A percentile compares a stretch with the other conserved stretches of the same genome.
Conservation (phyloP, 2,888 invertebrate species). For the Macroteleia sp. region DNA sequence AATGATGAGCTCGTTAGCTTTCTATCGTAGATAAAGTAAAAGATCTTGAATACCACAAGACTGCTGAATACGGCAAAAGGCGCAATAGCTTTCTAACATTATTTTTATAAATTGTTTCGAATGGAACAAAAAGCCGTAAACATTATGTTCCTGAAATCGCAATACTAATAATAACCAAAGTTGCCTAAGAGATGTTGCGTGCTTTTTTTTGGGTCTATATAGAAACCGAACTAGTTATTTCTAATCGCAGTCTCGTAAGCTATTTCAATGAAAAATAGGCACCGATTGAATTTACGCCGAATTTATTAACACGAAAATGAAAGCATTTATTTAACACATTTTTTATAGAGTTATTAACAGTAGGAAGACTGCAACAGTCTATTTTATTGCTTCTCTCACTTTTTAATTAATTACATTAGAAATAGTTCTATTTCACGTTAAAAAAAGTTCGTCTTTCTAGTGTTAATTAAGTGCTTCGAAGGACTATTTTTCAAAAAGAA, state of each 20-base stretch:
- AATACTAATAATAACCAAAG: constrained; percentile 27
- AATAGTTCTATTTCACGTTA: no score
- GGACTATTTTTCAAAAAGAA: no score
- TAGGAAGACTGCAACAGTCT: no score
- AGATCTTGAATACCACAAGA: constrained; percentile 17
- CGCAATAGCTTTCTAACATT: constrained; percentile 9
- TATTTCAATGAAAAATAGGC: constrained; percentile 38
- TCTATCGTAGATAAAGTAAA: constrained; percentile 31
- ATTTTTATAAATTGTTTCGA: background rate
- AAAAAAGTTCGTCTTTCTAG: no score
- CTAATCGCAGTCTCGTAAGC: constrained; percentile 41
- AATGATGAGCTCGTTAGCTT: constrained; percentile 42
- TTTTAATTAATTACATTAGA: no score
- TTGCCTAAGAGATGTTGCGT: constrained; percentile 27
- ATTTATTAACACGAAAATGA: constrained; percentile 16
- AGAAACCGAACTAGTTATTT: constrained; percentile 47
- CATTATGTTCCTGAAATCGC: constrained; percentile 8
- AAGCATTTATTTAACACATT: constrained; percentile 2
- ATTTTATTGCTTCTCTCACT: no score
- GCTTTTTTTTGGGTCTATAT: constrained; percentile 43
- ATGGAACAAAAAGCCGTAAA: background rate
- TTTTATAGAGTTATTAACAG: constrained; percentile 19
- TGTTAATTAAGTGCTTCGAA: no score
- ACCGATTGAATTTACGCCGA: background rate
- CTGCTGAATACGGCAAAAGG: background rate